phyloP scores from a whole-genome alignment of 2,113 vertebrate species.

The Cyanocitta stelleri region DNA sequence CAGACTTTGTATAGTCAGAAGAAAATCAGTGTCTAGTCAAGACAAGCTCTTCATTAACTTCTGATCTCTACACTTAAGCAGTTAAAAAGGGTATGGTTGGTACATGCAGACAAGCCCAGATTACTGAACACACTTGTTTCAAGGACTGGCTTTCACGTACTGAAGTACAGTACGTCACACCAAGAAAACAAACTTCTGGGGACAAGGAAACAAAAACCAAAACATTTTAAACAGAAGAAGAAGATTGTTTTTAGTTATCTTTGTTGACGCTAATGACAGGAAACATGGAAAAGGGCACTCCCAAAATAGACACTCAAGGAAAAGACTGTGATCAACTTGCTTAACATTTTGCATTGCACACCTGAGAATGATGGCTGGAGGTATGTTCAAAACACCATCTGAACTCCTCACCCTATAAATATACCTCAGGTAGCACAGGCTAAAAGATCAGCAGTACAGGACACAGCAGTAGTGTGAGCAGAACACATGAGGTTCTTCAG shows the following conservation, averaged over 20 bases:
- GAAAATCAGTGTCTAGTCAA: not conserved
- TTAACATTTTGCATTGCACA: not conserved
- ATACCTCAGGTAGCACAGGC: not conserved
- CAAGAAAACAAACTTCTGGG: not conserved
- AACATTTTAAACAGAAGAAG: not conserved
- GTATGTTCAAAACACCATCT: not conserved
- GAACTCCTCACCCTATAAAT: not conserved
- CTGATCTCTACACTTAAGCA: not conserved
- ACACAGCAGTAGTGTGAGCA: not conserved
- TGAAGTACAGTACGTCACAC: not conserved
- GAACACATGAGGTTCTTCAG: not conserved
- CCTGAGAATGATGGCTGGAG: not conserved
- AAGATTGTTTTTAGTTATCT: not conserved
- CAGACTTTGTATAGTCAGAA: not conserved
- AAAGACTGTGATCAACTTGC: not conserved
- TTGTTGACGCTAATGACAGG: not conserved
- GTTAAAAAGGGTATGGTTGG: not conserved
- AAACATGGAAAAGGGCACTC: not conserved
- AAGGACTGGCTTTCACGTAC: not conserved
- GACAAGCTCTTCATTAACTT: constrained; percentile 6
- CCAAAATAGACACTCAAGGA: not conserved
- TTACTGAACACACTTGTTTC: not conserved
- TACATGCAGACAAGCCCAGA: not conserved
- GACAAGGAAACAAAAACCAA: not conserved
- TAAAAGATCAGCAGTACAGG: not conserved